Percentiles rank a stretch among this genome's conserved stretches.
phyloP scores from a whole-genome alignment of 2,888 invertebrate species.

The Polyploca ridens region DNA sequence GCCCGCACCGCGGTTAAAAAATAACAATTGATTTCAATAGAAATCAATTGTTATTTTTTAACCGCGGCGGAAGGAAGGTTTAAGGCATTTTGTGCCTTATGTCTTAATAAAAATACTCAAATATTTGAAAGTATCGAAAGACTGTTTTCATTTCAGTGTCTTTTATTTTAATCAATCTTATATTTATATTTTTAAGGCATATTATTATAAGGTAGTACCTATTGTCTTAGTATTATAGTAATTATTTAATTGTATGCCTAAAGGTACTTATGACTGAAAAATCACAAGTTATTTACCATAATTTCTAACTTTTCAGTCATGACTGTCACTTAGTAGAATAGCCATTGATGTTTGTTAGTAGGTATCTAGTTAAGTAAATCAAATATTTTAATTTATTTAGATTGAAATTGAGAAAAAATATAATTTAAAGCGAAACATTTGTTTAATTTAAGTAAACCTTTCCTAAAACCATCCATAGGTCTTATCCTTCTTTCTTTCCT shows the following conservation, averaged over 20 bases:
- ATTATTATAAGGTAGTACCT: neutral
- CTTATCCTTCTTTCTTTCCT: no score
- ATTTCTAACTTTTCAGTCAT: slow-evolving; percentile 75
- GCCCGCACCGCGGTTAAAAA: no score
- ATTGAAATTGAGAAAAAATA: neutral
- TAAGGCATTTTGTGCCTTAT: no score
- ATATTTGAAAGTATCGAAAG: no score
- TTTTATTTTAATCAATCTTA: no score
- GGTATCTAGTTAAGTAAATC: slow-evolving; percentile 14
- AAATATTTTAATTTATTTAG: neutral
- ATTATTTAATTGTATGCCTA: slow-evolving; percentile 12
- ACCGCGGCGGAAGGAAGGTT: no score
- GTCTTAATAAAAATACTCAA: no score
- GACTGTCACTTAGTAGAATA: slow-evolving; percentile 56
- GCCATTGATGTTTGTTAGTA: slow-evolving; percentile 15
- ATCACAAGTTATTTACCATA: slow-evolving; percentile 47
- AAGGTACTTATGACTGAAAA: slow-evolving; percentile 81
- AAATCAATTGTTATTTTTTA: no score
- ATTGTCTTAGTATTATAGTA: slow-evolving; percentile 13
- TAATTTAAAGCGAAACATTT: neutral
- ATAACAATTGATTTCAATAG: no score
- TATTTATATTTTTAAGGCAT: no score
- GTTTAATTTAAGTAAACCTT: neutral
- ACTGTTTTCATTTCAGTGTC: no score
- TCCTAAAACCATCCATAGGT: neutral